Percentiles rank a stretch among this genome's conserved stretches.
Evolutionary conservation across 2,797 vertebrate genomes (phyloP).

Genomic region (Acrossocheilus wenchowensis): DNA sequence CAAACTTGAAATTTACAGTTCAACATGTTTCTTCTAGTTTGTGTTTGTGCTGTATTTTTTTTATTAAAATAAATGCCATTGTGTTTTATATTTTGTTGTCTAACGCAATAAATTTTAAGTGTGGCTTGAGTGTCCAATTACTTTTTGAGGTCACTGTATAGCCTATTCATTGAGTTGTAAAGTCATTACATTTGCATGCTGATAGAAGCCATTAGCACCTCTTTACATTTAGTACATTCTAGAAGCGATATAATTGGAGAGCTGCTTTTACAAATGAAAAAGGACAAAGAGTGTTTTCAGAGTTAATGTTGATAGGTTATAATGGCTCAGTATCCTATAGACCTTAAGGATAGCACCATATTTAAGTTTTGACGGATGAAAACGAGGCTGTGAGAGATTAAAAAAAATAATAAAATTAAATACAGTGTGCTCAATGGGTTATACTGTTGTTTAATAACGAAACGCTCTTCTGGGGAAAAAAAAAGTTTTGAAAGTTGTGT

Average conservation of each 20-base stretch:
- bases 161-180: constrained; percentile 30
- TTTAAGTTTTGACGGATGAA: neutral
- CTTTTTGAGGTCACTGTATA: neutral
- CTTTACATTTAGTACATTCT: neutral
- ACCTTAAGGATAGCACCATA: neutral
- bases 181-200: constrained; percentile 12
- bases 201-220: constrained; percentile 10
- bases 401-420: neutral
- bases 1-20: too few species aligned
- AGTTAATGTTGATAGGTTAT: constrained; percentile 6
- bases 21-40: neutral
- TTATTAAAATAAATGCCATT: too few species aligned
- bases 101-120: neutral
- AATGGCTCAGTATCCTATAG: neutral
- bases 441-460: too few species aligned
- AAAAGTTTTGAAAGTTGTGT: neutral
- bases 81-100: neutral
- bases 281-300: constrained; percentile 17
- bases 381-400: neutral
- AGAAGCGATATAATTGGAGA: neutral
- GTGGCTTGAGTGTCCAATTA: neutral
- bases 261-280: constrained; percentile 14
- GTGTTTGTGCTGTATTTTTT: neutral
- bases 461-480: neutral
- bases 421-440: neutral